A percentile compares a stretch with the other conserved stretches of the same genome.
Evolutionary conservation across 2,797 vertebrate species (phyloP).

Genomic region (Miichthys miiuy): DNA sequence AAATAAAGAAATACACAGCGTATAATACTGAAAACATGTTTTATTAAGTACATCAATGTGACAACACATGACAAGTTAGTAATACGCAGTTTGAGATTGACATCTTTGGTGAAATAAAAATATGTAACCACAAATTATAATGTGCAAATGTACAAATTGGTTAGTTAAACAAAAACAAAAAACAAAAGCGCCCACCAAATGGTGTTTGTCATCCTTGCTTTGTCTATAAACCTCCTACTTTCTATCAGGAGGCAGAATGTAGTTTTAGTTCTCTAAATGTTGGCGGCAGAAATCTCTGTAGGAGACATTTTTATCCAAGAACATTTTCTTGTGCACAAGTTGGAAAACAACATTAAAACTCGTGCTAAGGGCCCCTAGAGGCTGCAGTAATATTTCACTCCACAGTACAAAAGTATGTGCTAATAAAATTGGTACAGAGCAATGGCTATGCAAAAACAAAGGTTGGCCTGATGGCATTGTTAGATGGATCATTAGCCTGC

Average conservation of each 20-base stretch:
- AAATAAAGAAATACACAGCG: constrained; percentile 1
- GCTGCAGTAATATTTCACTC: not conserved
- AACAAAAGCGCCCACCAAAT: constrained; percentile 1
- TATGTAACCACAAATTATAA: not conserved
- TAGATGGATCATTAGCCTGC: not conserved
- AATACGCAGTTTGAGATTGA: not conserved
- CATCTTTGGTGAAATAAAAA: not conserved
- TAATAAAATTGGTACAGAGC: not conserved
- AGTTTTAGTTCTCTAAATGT: constrained; percentile 16
- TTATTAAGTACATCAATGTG: constrained; percentile 7
- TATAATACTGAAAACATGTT: constrained; percentile 46
- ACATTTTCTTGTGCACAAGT: not conserved
- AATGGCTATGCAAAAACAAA: not conserved
- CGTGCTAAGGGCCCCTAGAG: not conserved
- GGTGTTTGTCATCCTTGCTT: constrained; percentile 17
- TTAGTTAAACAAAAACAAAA: not conserved
- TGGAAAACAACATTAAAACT: not conserved
- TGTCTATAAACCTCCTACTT: not conserved
- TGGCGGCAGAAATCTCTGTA: constrained; percentile 9
- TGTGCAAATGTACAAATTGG: not conserved
- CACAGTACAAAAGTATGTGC: not conserved
- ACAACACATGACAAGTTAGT: not conserved
- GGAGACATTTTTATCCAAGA: not conserved
- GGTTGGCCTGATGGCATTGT: not conserved
- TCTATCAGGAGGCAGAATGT: not conserved